Percentiles rank a stretch among this genome's conserved stretches.
phyloP scores from a whole-genome alignment of 2,113 vertebrate genomes.

The Paracyprichromis sp. region DNA sequence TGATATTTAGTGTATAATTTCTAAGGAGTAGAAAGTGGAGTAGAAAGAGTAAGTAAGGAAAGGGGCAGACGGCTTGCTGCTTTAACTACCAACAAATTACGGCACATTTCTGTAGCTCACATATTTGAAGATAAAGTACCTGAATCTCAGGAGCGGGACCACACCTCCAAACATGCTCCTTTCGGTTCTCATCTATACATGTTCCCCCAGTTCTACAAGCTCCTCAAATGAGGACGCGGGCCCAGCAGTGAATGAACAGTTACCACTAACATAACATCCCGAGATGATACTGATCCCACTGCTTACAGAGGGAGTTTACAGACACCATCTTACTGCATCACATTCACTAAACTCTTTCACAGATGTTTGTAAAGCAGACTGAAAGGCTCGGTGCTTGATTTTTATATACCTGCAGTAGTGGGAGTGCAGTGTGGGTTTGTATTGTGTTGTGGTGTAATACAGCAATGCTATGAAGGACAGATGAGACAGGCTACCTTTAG shows the following conservation, averaged over 20 bases:
- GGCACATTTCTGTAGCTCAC: background rate
- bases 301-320: background rate
- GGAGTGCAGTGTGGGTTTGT: background rate
- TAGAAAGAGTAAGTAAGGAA: background rate
- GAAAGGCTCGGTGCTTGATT: background rate
- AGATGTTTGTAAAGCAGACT: background rate
- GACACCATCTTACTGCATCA: background rate
- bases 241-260: background rate
- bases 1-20: background rate
- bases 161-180: background rate
- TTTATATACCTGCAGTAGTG: background rate
- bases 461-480: background rate
- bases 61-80: background rate
- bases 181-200: background rate
- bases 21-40: background rate
- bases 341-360: background rate
- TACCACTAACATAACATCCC: background rate
- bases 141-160: background rate
- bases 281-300: background rate
- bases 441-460: background rate
- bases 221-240: background rate
- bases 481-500: slow-evolving; percentile 76
- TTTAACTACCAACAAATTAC: fast-evolving
- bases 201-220: background rate
- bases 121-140: too few relatives aligned